A percentile compares a stretch with the other conserved stretches of the same genome.
These are phyloP conservation scores for Boloria selene DNA, from an alignment of 2,888 invertebrate species.

Conservation along the genomic window DNA sequence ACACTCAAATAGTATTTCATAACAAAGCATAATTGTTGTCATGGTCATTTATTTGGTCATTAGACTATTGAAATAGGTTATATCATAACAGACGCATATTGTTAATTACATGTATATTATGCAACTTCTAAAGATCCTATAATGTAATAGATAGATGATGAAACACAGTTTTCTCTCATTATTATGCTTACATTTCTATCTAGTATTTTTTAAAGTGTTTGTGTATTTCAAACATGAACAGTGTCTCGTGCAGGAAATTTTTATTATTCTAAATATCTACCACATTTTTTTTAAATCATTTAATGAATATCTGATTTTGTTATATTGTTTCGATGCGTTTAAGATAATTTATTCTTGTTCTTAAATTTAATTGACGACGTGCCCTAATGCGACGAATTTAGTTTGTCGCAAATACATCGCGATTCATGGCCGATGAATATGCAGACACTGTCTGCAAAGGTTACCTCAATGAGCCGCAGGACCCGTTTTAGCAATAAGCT, in stretches of 20 bases:
- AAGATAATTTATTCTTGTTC: too few relatives aligned
- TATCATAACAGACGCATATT: not conserved
- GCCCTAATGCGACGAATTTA: slow-evolving; percentile 64
- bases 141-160: too few relatives aligned
- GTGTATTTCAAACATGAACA: too few relatives aligned
- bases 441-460: slow-evolving; percentile 57
- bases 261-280: too few relatives aligned
- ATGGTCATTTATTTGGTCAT: slow-evolving; percentile 2
- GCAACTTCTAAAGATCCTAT: too few relatives aligned
- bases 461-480: slow-evolving; percentile 50
- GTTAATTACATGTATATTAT: not conserved
- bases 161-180: too few relatives aligned
- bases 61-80: not conserved
- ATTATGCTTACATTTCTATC: too few relatives aligned
- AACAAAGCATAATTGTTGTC: slow-evolving; percentile 7
- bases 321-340: too few relatives aligned
- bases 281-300: too few relatives aligned
- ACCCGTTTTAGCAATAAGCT: slow-evolving; percentile 19
- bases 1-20: slow-evolving; percentile 4
- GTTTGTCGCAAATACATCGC: slow-evolving; percentile 61
- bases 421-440: slow-evolving; percentile 64
- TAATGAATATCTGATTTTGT: too few relatives aligned
- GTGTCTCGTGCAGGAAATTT: too few relatives aligned
- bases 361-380: slow-evolving; percentile 60
- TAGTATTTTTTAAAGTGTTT: too few relatives aligned